Evolutionary conservation across 2,888 invertebrate genomes (phyloP), one percentile per base, ranked within the genome.

Genomic region (Erebia palarica): DNA sequence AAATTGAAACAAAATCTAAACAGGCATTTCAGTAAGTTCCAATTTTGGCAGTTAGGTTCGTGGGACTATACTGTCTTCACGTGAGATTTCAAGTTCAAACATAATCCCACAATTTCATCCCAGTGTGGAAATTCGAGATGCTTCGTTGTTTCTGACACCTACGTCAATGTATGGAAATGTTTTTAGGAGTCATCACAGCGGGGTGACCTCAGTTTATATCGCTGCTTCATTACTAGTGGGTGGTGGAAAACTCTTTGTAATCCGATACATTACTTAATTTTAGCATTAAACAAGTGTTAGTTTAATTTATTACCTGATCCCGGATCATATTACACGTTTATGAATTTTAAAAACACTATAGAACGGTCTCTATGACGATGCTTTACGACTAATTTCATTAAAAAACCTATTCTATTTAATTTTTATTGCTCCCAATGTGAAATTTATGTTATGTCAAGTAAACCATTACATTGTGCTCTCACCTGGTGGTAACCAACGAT

Each of bases 141-240:
- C 14, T 55, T 53, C 70, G 73, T 76, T 71, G 77, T 78, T 79
- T 80, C 74, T 76, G 73, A 77, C 79, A 79, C 77, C 76, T 75
- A 63, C 72, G 75, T 78, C 78, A 72, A 77, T 75, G 68, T 67
- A 75, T 76, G 75, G 78, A 79, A 77, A 79, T 78, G 77, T 77
- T 57, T 77, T 57, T 77, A 78, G 67, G 66, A 73, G 69, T 80
- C 79, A 79, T 77, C 83, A 16, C 82, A 80, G 79, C 81, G 74
- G 69, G 82, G 68, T 57, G 65, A 75, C 75, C 68, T 69, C 65
- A 73, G 71, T 71, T 80, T 51, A 79, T 77, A 80, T 77, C 58
- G 63, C 44, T 69, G 72, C 58, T 72, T 68, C 66, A 75, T 65
- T 73, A 66, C 49, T 36, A 14, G 65, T 69, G 49, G 51, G 10